A percentile compares a stretch with the other conserved stretches of the same genome.
Conservation (phyloP, 1,140 invertebrate genomes). For the Phortica variegata region DNA sequence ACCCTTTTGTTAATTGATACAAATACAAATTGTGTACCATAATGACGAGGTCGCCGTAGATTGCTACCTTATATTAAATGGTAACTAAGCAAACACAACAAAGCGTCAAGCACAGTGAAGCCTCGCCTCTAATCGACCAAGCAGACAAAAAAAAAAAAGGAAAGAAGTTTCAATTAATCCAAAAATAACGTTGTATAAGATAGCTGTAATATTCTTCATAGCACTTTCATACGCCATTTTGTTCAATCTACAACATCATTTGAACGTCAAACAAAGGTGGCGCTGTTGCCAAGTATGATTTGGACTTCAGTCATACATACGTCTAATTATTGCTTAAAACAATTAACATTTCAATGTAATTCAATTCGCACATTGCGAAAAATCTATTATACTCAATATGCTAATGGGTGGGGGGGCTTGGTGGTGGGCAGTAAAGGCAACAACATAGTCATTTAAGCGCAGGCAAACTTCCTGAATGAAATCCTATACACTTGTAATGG, state of each 20-base stretch:
- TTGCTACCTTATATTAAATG: conserved; percentile 35
- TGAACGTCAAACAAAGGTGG: conserved; percentile 9
- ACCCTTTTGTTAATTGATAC: conserved; percentile 58
- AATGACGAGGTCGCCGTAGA: conserved; percentile 12
- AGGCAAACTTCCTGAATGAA: conserved; percentile 9
- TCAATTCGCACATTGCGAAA: conserved; percentile 31
- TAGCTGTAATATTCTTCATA: too few species aligned
- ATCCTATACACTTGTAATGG: neutral
- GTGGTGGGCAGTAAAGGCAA: too few species aligned
- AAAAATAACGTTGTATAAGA: too few species aligned
- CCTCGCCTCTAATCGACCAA: neutral
- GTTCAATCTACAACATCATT: too few species aligned
- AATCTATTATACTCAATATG: too few species aligned
- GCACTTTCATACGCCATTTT: too few species aligned
- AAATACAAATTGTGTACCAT: conserved; percentile 47
- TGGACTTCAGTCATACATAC: conserved; percentile 52
- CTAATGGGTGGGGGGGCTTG: too few species aligned
- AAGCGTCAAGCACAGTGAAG: conserved; percentile 23
- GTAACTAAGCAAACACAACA: conserved; percentile 47
- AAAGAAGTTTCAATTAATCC: conserved; percentile 1
- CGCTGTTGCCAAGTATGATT: conserved; percentile 16
- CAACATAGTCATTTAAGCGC: conserved; percentile 12
- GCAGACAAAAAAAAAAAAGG: too few species aligned
- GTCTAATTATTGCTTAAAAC: conserved; percentile 54
- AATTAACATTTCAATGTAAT: conserved; percentile 54